A percentile compares a stretch with the other conserved stretches of the same genome.
phyloP scores from a whole-genome alignment of 2,797 vertebrate species.

The Sebastes baramenuke region DNA sequence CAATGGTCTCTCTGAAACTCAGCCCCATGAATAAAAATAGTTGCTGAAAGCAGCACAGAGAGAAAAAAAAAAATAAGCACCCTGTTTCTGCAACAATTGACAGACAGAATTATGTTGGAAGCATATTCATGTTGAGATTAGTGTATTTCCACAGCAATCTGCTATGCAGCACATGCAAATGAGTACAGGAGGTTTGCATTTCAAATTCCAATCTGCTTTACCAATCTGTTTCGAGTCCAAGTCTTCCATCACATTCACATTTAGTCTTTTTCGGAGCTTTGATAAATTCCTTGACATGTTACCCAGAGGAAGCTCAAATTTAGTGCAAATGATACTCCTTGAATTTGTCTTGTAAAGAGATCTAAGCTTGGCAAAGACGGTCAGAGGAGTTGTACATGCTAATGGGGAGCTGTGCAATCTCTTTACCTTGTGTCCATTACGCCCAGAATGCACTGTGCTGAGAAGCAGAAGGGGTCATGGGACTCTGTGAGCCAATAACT shows the following conservation, averaged over 20 bases:
- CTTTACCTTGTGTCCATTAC: neutral
- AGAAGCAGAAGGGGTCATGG: neutral
- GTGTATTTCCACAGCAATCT: constrained; percentile 64
- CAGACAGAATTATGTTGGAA: constrained; percentile 51
- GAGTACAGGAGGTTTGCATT: constrained; percentile 60
- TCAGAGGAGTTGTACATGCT: constrained; percentile 34
- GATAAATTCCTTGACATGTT: constrained; percentile 61
- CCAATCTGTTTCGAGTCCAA: constrained; percentile 62
- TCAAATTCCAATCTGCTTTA: constrained; percentile 66
- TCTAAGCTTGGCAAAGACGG: constrained; percentile 43
- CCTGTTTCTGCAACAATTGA: constrained; percentile 48
- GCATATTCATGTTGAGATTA: constrained; percentile 66
- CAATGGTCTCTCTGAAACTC: constrained; percentile 38
- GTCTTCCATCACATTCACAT: constrained; percentile 53
- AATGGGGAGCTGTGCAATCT: neutral
- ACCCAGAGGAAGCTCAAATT: constrained; percentile 53
- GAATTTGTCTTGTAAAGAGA: constrained; percentile 48
- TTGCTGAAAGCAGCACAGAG: constrained; percentile 17
- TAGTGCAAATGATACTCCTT: constrained; percentile 52
- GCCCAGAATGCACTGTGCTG: neutral
- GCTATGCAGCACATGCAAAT: constrained; percentile 65
- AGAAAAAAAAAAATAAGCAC: constrained; percentile 22
- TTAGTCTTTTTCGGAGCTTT: constrained; percentile 49
- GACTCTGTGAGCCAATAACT: neutral
- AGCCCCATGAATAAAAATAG: constrained; percentile 50